Evolutionary conservation across 2,888 invertebrate genomes (phyloP).

Genomic region (Oligia latruncula): DNA sequence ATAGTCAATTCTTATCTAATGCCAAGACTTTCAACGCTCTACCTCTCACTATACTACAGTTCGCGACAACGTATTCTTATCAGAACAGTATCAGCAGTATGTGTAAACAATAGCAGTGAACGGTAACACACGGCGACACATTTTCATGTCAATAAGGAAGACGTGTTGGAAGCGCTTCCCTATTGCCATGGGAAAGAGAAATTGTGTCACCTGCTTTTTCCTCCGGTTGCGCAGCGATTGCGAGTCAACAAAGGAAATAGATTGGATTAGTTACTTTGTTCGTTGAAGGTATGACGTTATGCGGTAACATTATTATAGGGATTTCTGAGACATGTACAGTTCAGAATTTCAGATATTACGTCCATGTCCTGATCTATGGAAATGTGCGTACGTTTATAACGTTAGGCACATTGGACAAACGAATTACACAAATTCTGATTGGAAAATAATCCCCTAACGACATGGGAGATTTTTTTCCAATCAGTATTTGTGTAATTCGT

Average conservation of each 20-base stretch:
- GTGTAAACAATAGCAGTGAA: conserved; percentile 28
- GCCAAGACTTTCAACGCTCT: not conserved
- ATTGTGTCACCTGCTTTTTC: conserved; percentile 55
- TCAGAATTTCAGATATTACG: not conserved
- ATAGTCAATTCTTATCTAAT: not conserved
- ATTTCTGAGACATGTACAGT: conserved; percentile 17
- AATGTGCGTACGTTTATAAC: no score
- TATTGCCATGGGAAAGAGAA: conserved; percentile 47
- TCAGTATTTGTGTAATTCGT: no score
- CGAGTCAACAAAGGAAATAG: conserved; percentile 53
- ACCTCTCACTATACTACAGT: not conserved
- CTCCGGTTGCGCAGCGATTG: conserved; percentile 35
- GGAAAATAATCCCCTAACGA: not conserved
- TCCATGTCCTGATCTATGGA: not conserved
- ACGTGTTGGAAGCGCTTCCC: conserved; percentile 24
- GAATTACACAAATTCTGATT: not conserved
- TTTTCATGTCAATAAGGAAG: conserved; percentile 53
- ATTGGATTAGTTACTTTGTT: conserved; percentile 47
- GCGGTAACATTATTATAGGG: not conserved
- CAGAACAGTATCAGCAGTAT: conserved; percentile 31
- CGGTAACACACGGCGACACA: conserved; percentile 25
- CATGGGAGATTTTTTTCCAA: no score
- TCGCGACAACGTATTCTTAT: conserved; percentile 16
- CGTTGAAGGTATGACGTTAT: conserved; percentile 4
- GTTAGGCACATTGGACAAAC: not conserved